These are phyloP conservation scores for Arion vulgaris DNA, from an alignment of 1,140 invertebrate genomes.

Conservation along the genomic window DNA sequence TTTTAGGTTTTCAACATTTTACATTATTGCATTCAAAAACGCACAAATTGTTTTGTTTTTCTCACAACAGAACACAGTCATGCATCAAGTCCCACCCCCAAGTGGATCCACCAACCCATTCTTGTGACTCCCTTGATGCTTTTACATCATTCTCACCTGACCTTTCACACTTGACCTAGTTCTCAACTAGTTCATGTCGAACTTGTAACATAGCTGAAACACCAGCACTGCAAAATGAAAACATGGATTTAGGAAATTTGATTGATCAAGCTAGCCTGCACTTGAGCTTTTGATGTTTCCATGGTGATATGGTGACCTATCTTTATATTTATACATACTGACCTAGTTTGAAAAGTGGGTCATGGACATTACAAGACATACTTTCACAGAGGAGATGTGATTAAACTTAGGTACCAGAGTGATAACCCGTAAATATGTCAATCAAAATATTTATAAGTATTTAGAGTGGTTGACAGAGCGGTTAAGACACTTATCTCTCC, in stretches of 20 bases:
- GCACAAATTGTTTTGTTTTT: conserved; percentile 15
- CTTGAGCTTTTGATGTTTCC: neutral
- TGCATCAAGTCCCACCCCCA: conserved; percentile 54
- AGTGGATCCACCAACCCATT: conserved; percentile 66
- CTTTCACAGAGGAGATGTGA: neutral
- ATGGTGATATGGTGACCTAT: neutral
- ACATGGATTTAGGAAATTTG: neutral
- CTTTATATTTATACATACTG: neutral
- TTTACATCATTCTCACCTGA: conserved; percentile 15
- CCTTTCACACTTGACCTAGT: neutral
- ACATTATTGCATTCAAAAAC: no score
- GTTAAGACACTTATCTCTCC: no score
- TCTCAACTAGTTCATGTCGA: neutral
- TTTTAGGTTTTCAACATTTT: no score
- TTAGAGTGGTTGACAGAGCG: no score
- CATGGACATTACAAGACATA: neutral
- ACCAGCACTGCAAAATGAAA: neutral
- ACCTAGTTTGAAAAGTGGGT: neutral
- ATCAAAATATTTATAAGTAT: no score
- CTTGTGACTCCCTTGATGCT: conserved; percentile 56
- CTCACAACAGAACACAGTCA: conserved; percentile 57
- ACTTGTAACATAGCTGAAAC: conserved; percentile 3
- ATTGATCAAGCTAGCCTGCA: neutral
- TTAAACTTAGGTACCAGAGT: neutral
- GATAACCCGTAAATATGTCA: no score